phyloP scores from a whole-genome alignment of 2,888 invertebrate species.

The Pseudoips prasinana region DNA sequence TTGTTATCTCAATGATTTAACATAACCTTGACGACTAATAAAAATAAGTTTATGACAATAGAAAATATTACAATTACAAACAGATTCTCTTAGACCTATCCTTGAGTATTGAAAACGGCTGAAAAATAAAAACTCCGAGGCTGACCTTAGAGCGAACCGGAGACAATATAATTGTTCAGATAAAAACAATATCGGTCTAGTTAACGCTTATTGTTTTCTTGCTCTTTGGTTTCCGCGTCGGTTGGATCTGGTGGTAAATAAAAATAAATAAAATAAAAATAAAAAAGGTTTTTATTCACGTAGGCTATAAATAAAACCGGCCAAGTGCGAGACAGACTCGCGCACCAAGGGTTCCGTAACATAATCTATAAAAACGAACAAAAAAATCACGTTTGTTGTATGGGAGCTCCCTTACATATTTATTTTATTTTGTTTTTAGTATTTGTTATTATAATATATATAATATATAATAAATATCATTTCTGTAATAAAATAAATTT shows the following conservation, averaged over 20 bases:
- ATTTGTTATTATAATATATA: too few species aligned
- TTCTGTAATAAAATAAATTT: too few species aligned
- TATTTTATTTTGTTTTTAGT: too few species aligned
- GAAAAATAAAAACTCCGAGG: slow-evolving; percentile 25
- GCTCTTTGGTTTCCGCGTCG: slow-evolving; percentile 24
- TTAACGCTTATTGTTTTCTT: slow-evolving; percentile 26
- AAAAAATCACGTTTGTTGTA: too few species aligned
- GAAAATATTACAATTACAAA: slow-evolving; percentile 8
- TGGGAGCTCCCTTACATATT: too few species aligned
- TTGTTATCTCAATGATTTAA: neutral
- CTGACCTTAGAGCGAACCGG: slow-evolving; percentile 22
- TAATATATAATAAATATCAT: too few species aligned
- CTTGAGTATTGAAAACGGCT: slow-evolving; percentile 29
- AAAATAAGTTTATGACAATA: slow-evolving; percentile 21
- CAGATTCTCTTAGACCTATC: slow-evolving; percentile 14
- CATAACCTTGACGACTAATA: slow-evolving; percentile 17
- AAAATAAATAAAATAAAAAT: slow-evolving; percentile 2
- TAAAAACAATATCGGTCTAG: slow-evolving; percentile 36
- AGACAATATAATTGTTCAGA: slow-evolving; percentile 16
- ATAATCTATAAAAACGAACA: too few species aligned
- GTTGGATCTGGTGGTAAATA: neutral
- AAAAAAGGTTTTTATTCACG: too few species aligned
- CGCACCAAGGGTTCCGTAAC: too few species aligned
- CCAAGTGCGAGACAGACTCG: too few species aligned
- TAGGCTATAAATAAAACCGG: too few species aligned